Evolutionary conservation across 2,888 invertebrate genomes (phyloP).

Genomic region (Agrilus biguttatus): DNA sequence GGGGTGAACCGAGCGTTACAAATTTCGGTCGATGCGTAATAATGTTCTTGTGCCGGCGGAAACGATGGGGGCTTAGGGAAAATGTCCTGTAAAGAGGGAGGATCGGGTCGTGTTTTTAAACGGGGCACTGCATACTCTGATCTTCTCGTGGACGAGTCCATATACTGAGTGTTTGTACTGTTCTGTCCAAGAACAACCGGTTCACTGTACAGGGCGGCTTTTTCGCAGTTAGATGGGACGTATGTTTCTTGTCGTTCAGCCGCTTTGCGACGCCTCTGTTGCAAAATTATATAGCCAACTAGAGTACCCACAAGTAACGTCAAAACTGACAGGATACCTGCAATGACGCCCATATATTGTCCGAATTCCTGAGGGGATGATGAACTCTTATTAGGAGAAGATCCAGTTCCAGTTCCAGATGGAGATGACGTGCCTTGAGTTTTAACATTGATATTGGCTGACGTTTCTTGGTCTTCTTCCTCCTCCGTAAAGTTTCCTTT

Average conservation of each 20-base stretch:
- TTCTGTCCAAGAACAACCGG: slow-evolving; percentile 21
- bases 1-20: slow-evolving; percentile 33
- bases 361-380: slow-evolving; percentile 20
- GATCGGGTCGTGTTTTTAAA: slow-evolving; percentile 37
- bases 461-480: slow-evolving; percentile 16
- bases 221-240: slow-evolving; percentile 26
- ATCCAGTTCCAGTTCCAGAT: slow-evolving; percentile 6
- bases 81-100: slow-evolving; percentile 39
- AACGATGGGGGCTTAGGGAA: slow-evolving; percentile 47
- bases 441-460: slow-evolving; percentile 15
- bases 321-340: slow-evolving; percentile 25
- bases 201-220: slow-evolving; percentile 28
- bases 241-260: slow-evolving; percentile 19
- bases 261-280: slow-evolving; percentile 26
- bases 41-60: slow-evolving; percentile 54
- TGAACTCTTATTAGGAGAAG: slow-evolving; percentile 17
- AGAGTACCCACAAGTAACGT: slow-evolving; percentile 27
- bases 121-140: slow-evolving; percentile 52
- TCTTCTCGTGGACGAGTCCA: slow-evolving; percentile 32
- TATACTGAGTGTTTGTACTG: slow-evolving; percentile 23
- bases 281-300: slow-evolving; percentile 25
- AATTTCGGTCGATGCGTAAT: slow-evolving; percentile 58
- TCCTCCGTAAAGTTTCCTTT: slow-evolving; percentile 28
- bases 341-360: slow-evolving; percentile 29
- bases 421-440: slow-evolving; percentile 18